These are phyloP conservation scores for Anoplopoma fimbria DNA, from an alignment of 2,113 vertebrate species.

Conservation along the genomic window DNA sequence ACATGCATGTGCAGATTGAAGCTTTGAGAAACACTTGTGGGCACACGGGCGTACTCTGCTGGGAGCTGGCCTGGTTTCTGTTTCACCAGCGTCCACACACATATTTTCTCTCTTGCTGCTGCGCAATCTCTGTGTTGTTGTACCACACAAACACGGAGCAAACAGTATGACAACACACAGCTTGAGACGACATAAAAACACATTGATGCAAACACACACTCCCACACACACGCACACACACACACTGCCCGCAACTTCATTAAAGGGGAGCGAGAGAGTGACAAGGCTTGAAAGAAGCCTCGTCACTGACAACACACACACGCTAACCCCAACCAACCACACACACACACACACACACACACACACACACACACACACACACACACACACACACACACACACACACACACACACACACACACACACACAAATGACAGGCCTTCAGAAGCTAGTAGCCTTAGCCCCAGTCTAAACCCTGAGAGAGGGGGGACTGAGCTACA, in stretches of 20 bases:
- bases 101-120: neutral
- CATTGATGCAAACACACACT: neutral
- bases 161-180: conserved; percentile 23
- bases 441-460: conserved; percentile 38
- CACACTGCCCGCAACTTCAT: neutral
- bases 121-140: conserved; percentile 16
- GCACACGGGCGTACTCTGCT: conserved; percentile 54
- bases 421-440: conserved; percentile 25
- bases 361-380: conserved; percentile 42
- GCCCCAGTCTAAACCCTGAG: conserved; percentile 30
- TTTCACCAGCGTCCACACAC: conserved; percentile 37
- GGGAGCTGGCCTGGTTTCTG: conserved; percentile 76
- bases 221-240: conserved; percentile 6
- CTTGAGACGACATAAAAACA: conserved; percentile 27
- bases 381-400: conserved; percentile 26
- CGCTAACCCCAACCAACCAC: too few species aligned
- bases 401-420: conserved; percentile 33
- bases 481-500: conserved; percentile 17
- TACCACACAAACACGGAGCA: conserved; percentile 21
- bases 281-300: conserved; percentile 39
- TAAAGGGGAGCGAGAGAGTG: conserved; percentile 1
- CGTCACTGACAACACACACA: too few species aligned
- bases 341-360: conserved; percentile 27
- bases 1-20: conserved; percentile 37
- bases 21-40: conserved; percentile 30